Conservation (phyloP, 2,113 vertebrate species). For the Colossoma macropomum region DNA sequence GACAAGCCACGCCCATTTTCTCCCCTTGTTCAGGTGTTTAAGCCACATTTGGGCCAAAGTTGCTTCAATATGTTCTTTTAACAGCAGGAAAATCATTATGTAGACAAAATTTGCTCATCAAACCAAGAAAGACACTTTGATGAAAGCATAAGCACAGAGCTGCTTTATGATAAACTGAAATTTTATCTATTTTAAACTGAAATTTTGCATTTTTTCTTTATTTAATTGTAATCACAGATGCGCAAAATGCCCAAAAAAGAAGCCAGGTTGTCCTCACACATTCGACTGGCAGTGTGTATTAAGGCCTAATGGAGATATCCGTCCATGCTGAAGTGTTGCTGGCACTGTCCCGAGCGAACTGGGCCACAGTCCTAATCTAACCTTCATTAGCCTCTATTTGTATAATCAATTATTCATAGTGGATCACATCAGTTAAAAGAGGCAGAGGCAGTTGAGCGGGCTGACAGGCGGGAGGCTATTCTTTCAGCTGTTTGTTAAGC, state of each 20-base stretch:
- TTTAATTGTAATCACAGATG: too few species aligned
- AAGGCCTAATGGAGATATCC: slow-evolving; percentile 12
- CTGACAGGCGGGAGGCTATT: slow-evolving; percentile 13
- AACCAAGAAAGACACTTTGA: too few species aligned
- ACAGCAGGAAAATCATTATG: too few species aligned
- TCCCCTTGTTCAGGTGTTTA: too few species aligned
- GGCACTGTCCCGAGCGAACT: slow-evolving; percentile 16
- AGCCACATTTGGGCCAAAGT: too few species aligned
- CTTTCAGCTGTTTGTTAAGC: slow-evolving; percentile 16
- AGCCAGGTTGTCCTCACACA: neutral
- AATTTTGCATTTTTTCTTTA: too few species aligned
- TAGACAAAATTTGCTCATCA: too few species aligned
- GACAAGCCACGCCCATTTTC: too few species aligned
- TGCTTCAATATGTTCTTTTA: too few species aligned
- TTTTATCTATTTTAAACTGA: too few species aligned
- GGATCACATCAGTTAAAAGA: slow-evolving; percentile 9
- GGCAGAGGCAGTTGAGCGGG: neutral
- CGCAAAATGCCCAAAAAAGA: neutral
- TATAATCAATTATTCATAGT: slow-evolving; percentile 52
- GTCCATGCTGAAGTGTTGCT: slow-evolving; percentile 6
- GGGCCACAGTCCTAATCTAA: slow-evolving; percentile 29
- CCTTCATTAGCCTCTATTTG: slow-evolving; percentile 39
- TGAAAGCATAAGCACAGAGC: too few species aligned
- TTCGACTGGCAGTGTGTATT: neutral
- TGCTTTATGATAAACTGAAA: too few species aligned